Percentiles rank a stretch among this genome's conserved stretches.
Evolutionary conservation across 2,113 vertebrate species (phyloP).

Genomic region (Nematolebias whitei): DNA sequence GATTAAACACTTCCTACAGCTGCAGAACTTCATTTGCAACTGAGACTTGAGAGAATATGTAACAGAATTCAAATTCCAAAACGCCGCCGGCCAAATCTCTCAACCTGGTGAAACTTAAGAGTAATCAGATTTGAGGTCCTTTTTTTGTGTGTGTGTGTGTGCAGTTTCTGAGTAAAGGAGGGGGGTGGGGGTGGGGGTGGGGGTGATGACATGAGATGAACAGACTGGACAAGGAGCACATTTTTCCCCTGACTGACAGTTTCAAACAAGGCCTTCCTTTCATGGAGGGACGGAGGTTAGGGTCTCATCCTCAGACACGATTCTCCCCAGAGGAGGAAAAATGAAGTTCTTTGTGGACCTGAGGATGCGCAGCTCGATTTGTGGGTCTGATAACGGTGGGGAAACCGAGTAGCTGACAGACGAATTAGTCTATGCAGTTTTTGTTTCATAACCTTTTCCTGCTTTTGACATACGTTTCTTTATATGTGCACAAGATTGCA

Average conservation of each 20-base stretch:
- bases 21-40: conserved; percentile 45
- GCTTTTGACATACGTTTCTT: not conserved
- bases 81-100: conserved; percentile 64
- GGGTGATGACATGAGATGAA: conserved; percentile 61
- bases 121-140: conserved; percentile 70
- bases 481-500: not conserved
- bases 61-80: conserved; percentile 69
- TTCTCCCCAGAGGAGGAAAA: conserved; percentile 18
- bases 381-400: conserved; percentile 41
- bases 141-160: conserved; percentile 27
- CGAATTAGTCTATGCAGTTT: conserved; percentile 41
- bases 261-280: conserved; percentile 46
- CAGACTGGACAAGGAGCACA: conserved; percentile 57
- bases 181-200: not conserved
- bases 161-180: conserved; percentile 25
- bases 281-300: not conserved
- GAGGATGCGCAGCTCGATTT: conserved; percentile 44
- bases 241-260: conserved; percentile 50
- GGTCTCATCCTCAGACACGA: conserved; percentile 26
- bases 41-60: conserved; percentile 46
- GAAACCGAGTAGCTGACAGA: conserved; percentile 27
- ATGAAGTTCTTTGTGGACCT: conserved; percentile 46
- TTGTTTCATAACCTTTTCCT: conserved; percentile 8
- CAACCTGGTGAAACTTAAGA: conserved; percentile 66
- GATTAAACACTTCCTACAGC: conserved; percentile 28